A percentile compares a stretch with the other conserved stretches of the same genome.
These are phyloP conservation scores for Spodoptera picta DNA, from an alignment of 2,888 invertebrate species.

Conservation along the genomic window DNA sequence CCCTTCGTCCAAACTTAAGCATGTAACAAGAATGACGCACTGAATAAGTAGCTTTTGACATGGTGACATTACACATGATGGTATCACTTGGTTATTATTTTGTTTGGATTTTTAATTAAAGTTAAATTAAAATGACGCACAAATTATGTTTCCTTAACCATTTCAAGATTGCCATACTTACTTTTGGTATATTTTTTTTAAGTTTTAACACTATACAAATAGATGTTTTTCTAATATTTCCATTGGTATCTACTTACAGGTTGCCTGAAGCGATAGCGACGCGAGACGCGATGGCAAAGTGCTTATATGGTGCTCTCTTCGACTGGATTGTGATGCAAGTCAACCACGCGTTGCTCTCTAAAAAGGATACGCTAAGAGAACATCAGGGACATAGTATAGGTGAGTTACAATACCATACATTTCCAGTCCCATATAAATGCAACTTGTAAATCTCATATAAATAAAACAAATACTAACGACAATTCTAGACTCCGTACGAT, in stretches of 20 bases:
- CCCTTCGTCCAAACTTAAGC: neutral
- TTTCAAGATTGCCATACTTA: too few relatives aligned
- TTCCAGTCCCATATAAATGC: too few relatives aligned
- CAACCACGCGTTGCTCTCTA: slow-evolving; percentile 97
- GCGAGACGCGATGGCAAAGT: slow-evolving; percentile 98
- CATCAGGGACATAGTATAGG: slow-evolving; percentile 97
- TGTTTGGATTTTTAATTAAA: too few relatives aligned
- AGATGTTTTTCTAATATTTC: neutral
- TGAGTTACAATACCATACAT: slow-evolving; percentile 41
- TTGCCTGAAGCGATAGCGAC: slow-evolving; percentile 96
- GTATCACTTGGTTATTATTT: too few relatives aligned
- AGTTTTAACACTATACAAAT: neutral
- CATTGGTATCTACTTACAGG: slow-evolving; percentile 61
- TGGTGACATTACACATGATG: too few relatives aligned
- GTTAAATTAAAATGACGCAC: too few relatives aligned
- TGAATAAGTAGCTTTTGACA: too few relatives aligned
- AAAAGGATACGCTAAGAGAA: slow-evolving; percentile 95
- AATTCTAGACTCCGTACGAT: too few relatives aligned
- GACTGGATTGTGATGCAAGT: slow-evolving; percentile 99
- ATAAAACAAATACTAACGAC: too few relatives aligned
- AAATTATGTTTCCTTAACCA: too few relatives aligned
- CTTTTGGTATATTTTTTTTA: too few relatives aligned
- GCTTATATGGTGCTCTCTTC: slow-evolving; percentile 98
- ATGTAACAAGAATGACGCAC: neutral
- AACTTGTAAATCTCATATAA: too few relatives aligned